These are phyloP conservation scores for Triops longicaudatus DNA, from an alignment of 1,140 invertebrate species.

Conservation along the genomic window DNA sequence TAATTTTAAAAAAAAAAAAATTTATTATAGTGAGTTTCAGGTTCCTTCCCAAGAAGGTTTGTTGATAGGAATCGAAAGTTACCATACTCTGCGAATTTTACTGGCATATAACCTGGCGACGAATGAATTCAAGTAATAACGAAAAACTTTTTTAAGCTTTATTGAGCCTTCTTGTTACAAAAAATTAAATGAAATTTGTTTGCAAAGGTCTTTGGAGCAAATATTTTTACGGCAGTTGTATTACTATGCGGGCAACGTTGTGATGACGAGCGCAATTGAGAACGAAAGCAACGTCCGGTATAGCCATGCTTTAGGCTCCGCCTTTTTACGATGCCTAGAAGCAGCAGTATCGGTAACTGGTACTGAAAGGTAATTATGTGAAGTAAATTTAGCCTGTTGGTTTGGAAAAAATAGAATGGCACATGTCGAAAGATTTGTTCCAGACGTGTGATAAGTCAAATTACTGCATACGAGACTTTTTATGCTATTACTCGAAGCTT, in stretches of 20 bases:
- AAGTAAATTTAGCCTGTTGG: too few relatives aligned
- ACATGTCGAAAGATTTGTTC: too few relatives aligned
- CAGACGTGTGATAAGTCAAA: too few relatives aligned
- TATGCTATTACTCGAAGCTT: too few relatives aligned
- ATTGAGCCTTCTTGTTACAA: not conserved
- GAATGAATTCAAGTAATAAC: conserved; percentile 36
- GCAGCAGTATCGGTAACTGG: conserved; percentile 32
- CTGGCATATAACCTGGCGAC: conserved; percentile 40
- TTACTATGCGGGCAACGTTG: conserved; percentile 30
- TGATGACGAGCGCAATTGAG: conserved; percentile 28
- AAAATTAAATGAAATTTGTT: conserved; percentile 28
- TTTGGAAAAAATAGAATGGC: too few relatives aligned
- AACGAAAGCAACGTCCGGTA: conserved; percentile 25
- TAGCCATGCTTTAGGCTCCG: conserved; percentile 36
- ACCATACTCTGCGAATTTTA: conserved; percentile 41
- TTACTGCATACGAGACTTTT: too few relatives aligned
- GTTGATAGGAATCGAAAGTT: conserved; percentile 39
- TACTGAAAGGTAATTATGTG: conserved; percentile 19
- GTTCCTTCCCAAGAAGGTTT: conserved; percentile 37
- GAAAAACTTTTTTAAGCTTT: not conserved
- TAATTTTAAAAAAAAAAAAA: too few relatives aligned
- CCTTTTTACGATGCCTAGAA: conserved; percentile 36
- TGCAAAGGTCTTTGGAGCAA: conserved; percentile 39
- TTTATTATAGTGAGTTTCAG: conserved; percentile 32
- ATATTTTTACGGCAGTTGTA: conserved; percentile 36